Evolutionary conservation across 2,797 vertebrate species (phyloP).

Genomic region (Lepidocolaptes lacrymiger): DNA sequence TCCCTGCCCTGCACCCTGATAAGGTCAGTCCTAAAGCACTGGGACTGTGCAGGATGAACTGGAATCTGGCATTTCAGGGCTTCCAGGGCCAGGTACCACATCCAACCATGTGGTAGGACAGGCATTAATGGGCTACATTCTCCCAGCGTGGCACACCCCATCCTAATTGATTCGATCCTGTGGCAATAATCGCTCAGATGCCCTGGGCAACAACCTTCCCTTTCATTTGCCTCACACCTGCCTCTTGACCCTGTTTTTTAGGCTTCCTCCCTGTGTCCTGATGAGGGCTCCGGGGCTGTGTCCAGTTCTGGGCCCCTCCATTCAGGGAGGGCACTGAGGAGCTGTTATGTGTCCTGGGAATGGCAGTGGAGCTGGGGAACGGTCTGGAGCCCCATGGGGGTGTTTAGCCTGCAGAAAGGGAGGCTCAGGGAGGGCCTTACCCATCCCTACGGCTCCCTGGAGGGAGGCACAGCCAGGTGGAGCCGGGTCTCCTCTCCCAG

Average conservation of each 20-base stretch:
- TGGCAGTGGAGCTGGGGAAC: background rate
- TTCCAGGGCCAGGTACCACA: background rate
- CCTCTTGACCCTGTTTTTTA: background rate
- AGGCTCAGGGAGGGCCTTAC: background rate
- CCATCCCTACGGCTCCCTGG: rapidly evolving
- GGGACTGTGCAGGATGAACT: background rate
- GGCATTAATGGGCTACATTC: background rate
- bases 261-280: background rate
- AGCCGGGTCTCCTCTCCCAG: too few relatives aligned
- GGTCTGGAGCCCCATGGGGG: background rate
- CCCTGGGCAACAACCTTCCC: rapidly evolving
- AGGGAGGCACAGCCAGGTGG: rapidly evolving
- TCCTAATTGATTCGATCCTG: background rate
- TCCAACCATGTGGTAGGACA: rapidly evolving
- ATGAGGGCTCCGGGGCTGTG: background rate
- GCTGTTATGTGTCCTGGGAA: background rate
- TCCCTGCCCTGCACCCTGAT: background rate
- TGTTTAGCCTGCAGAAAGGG: background rate
- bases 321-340: background rate
- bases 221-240: rapidly evolving
- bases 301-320: rapidly evolving
- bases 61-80: background rate
- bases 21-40: background rate
- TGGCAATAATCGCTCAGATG: background rate
- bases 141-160: background rate